phyloP scores from a whole-genome alignment of 2,113 vertebrate genomes.

The Dryoscopus gambensis region DNA sequence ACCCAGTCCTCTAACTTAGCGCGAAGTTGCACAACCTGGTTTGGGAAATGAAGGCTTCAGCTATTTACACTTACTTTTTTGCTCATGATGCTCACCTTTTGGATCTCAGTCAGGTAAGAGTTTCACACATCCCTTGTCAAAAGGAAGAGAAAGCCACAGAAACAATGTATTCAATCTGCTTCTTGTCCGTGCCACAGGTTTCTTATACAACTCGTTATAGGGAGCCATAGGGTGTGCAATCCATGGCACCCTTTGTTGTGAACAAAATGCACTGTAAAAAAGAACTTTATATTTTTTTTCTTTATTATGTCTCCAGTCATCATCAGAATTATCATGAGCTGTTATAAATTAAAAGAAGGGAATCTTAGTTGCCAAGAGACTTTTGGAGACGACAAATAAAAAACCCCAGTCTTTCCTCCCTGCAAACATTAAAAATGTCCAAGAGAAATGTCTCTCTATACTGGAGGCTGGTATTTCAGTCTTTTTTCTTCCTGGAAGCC shows the following conservation, averaged over 20 bases:
- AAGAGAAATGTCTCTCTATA: not conserved
- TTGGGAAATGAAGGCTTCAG: not conserved
- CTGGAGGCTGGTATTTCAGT: not conserved
- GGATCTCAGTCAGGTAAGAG: not conserved
- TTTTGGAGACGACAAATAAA: not conserved
- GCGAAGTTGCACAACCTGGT: not conserved
- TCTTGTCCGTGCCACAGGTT: not conserved
- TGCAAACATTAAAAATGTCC: not conserved
- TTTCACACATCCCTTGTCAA: not conserved
- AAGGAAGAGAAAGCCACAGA: not conserved
- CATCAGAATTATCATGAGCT: not conserved
- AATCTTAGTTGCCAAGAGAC: not conserved
- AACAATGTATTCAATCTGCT: not conserved
- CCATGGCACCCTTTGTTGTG: not conserved
- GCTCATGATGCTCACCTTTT: not conserved
- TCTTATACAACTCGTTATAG: accelerated
- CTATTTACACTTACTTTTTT: not conserved
- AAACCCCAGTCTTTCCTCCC: not conserved
- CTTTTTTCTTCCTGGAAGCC: not conserved
- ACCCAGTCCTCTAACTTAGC: not conserved
- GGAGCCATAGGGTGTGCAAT: not conserved
- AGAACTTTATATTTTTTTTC: not conserved
- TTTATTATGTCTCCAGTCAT: not conserved
- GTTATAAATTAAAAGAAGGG: not conserved
- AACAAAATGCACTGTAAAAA: not conserved